Percentiles rank a stretch among this genome's conserved stretches.
These are phyloP conservation scores for Cololabis saira DNA, from an alignment of 2,113 vertebrate genomes.

Conservation along the genomic window DNA sequence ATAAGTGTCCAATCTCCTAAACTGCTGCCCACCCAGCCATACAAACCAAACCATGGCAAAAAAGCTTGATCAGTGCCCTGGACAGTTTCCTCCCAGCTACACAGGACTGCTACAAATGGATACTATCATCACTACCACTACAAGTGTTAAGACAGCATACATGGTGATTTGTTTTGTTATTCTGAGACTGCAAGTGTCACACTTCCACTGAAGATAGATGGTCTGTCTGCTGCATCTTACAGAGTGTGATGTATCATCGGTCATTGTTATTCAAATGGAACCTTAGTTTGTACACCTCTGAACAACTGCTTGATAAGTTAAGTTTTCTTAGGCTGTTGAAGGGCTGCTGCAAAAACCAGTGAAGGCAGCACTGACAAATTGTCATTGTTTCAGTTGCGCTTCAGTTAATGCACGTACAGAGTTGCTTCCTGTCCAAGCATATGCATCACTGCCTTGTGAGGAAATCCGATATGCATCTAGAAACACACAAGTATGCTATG, in stretches of 20 bases:
- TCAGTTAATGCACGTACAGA: not conserved
- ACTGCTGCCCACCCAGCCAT: not conserved
- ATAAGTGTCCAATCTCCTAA: slow-evolving; percentile 9
- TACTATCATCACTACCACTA: not conserved
- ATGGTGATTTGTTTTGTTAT: slow-evolving; percentile 1
- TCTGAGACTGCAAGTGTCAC: slow-evolving; percentile 12
- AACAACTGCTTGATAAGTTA: slow-evolving; percentile 25
- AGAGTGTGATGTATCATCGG: slow-evolving; percentile 26
- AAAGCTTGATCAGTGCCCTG: too few relatives aligned
- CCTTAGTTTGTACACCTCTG: slow-evolving; percentile 22
- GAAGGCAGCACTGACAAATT: not conserved
- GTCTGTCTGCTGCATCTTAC: slow-evolving; percentile 12
- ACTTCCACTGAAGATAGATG: slow-evolving; percentile 37
- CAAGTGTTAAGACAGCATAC: not conserved
- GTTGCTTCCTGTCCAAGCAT: not conserved
- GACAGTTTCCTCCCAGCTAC: too few relatives aligned
- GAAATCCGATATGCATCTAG: too few relatives aligned
- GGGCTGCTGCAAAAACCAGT: not conserved
- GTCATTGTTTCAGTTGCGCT: not conserved
- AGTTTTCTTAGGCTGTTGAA: not conserved
- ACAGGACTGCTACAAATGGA: too few relatives aligned
- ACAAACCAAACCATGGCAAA: not conserved
- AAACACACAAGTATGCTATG: too few relatives aligned
- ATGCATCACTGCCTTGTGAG: too few relatives aligned
- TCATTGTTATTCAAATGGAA: slow-evolving; percentile 38